Base-by-base conservation (phyloP, 2,888 invertebrate species). In the Stenurella melanura region DNA sequence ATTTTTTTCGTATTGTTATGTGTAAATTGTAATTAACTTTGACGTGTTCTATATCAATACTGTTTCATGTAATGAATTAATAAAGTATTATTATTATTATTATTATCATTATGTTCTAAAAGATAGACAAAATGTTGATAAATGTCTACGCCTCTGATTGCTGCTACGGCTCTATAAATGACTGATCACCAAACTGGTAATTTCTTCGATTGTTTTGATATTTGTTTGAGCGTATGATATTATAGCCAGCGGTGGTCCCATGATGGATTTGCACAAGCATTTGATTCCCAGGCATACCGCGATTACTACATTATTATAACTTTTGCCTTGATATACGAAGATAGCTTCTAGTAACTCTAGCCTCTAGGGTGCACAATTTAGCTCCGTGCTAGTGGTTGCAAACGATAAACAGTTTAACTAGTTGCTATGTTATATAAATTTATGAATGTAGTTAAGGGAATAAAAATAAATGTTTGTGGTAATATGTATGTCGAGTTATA, bases 191-290 rank as follows among this genome's bases (percentile, higher is more conserved):
- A 60, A 74, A 64, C 61, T 50, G 69, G 77, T 56, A 74, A 74
- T 74, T 69, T 77, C 74, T 72, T 57, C 77, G 73, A 77, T 77
- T 77, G 77, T 77, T 77, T 73, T 77, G 77, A 74, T 74, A 74
- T 74, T 74, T 74, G 68, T 66, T 77, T 72, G 77, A 77, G 66
- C 74, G 77, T 67, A 77, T 74, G 77, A 77, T 74, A 77, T 74
- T 71, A 64, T 72, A 77, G 74, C 77, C 74, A 72, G 77, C 11
- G 77, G 77, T 77, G 77, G 77, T 77, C 77, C 64, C 42, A 67
- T 77, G 77, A 77, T 77, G 66, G 66, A 77, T 77, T 67, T 74
- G 74, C 74, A 64, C 71, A 66, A 74, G 71, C 71, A 66, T 71
- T 77, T 70, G 74, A 74, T 77, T 77, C 77, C 72, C 77, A 77